Evolutionary conservation across 2,888 invertebrate genomes (phyloP), one percentile per base, ranked within the genome.

Genomic region (Eupithecia tripunctaria): DNA sequence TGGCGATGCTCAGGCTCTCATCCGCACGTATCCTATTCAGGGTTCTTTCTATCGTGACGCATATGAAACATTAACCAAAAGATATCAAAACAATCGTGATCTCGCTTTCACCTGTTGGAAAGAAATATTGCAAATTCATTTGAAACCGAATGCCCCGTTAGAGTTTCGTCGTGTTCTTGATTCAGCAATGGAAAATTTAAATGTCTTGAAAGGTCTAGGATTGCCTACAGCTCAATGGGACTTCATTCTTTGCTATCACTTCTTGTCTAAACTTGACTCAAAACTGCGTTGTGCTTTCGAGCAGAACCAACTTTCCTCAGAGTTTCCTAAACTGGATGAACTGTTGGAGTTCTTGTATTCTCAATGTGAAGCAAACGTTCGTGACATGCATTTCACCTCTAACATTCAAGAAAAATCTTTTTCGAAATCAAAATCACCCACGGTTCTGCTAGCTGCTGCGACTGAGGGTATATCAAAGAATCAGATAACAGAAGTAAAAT

Each of bases 51-150:
- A n/a, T n/a, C n/a, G n/a, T n/a, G n/a, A n/a, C n/a, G n/a, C n/a
- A n/a, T n/a, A n/a, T n/a, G n/a, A n/a, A n/a, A n/a, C n/a, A n/a
- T n/a, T n/a, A n/a, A n/a, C n/a, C n/a, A n/a, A n/a, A n/a, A n/a
- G n/a, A n/a, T n/a, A n/a, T n/a, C n/a, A n/a, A n/a, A n/a, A n/a
- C n/a, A n/a, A n/a, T n/a, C 15, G 25, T 47, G 10, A 18, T n/a
- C 47, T 47, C 47, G 47, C 47, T 5, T 47, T 47, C 47, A 47
- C 47, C n/a, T 47, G 47, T n/a, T 47, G 47, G 47, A 47, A n/a
- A 6, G 47, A 47, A 47, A 47, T 47, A 15, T n/a, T 47, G n/a
- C 15, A 47, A 6, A 47, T 47, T 47, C 15, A 47, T 47, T 47
- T 47, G n/a, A 10, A 47, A n/a, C n/a, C 47, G 5, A 47, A 15